phyloP scores from a whole-genome alignment of 2,797 vertebrate genomes.

The Argentina silus region DNA sequence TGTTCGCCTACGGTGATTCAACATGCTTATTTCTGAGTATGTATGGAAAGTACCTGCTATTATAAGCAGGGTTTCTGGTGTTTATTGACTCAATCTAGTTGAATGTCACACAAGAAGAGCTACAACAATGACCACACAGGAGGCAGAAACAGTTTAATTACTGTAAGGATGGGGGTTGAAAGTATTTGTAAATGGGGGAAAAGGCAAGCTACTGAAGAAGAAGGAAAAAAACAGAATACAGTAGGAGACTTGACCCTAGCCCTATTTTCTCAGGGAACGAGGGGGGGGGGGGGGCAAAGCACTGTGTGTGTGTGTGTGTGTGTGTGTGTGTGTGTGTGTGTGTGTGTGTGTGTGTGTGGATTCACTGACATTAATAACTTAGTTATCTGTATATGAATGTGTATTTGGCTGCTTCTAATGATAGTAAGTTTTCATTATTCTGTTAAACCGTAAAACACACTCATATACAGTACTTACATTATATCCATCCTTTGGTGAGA shows the following conservation, averaged over 20 bases:
- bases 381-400: constrained; percentile 12
- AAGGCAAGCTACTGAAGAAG: constrained; percentile 43
- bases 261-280: constrained; percentile 57
- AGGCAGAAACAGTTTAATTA: constrained; percentile 37
- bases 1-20: constrained; percentile 65
- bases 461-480: background rate
- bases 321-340: constrained; percentile 15
- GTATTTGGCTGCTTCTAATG: constrained; percentile 2
- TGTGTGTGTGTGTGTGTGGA: background rate
- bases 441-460: background rate
- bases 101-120: constrained; percentile 60
- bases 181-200: constrained; percentile 7
- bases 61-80: constrained; percentile 67
- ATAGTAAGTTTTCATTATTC: too few species aligned
- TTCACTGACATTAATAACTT: too few species aligned
- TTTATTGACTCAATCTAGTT: constrained; percentile 70
- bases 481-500: constrained; percentile 6
- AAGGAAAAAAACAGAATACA: constrained; percentile 9
- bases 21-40: constrained; percentile 72
- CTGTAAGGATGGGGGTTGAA: background rate
- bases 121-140: constrained; percentile 67
- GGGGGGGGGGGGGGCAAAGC: constrained; percentile 36
- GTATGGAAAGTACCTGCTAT: constrained; percentile 78
- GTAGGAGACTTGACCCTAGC: constrained; percentile 39
- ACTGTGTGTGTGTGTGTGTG: constrained; percentile 16